A percentile compares a stretch with the other conserved stretches of the same genome.
Conservation (phyloP, 2,113 vertebrate genomes). For the Chloropsis hardwickii region DNA sequence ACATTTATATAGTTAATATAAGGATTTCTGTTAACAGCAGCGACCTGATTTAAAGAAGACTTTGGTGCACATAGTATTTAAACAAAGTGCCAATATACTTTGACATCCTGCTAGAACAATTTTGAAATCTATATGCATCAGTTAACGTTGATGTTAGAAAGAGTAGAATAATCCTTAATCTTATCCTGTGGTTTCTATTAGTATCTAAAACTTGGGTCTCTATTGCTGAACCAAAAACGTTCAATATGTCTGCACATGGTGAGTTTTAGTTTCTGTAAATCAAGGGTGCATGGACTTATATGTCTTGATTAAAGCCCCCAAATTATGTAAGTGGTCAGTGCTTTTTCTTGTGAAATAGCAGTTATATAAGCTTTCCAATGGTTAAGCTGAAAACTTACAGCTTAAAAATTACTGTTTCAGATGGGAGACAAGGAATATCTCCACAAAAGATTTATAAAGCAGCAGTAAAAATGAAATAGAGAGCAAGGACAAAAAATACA, state of each 20-base stretch:
- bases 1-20: too few species aligned
- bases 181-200: neutral
- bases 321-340: neutral
- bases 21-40: too few species aligned
- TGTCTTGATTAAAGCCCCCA: neutral
- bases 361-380: neutral
- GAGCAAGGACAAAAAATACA: neutral
- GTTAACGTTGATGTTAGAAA: too few species aligned
- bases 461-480: neutral
- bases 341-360: neutral
- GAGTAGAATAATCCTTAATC: neutral
- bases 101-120: too few species aligned
- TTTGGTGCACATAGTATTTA: too few species aligned
- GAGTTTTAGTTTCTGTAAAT: neutral
- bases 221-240: neutral
- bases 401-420: neutral
- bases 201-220: neutral
- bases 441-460: neutral
- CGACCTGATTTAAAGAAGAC: too few species aligned
- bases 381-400: neutral
- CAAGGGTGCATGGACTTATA: neutral
- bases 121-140: too few species aligned
- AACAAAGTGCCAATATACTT: too few species aligned
- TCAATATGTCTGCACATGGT: neutral
- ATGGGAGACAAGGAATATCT: neutral